Percentiles rank a stretch among this genome's conserved stretches.
These are phyloP conservation scores for Elanus axillaris DNA, from an alignment of 2,113 vertebrate genomes.

Conservation along the genomic window DNA sequence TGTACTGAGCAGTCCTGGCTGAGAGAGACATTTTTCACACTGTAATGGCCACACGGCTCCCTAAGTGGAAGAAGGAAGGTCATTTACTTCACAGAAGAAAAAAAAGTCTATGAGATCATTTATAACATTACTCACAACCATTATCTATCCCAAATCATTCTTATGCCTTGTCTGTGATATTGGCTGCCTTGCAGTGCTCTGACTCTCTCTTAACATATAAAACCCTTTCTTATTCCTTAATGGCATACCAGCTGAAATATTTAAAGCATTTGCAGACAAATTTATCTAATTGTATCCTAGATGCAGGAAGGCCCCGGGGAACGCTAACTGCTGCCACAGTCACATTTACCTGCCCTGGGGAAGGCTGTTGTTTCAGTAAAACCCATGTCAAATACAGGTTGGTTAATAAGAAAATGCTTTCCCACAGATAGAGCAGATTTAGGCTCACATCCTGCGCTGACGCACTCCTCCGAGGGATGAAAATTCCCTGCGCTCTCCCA, in stretches of 20 bases:
- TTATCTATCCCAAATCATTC: slow-evolving; percentile 64
- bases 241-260: slow-evolving; percentile 60
- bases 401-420: slow-evolving; percentile 41
- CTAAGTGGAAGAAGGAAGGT: slow-evolving; percentile 48
- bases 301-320: background rate
- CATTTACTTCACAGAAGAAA: slow-evolving; percentile 46
- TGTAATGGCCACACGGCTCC: slow-evolving; percentile 28
- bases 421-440: background rate
- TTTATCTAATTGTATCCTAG: slow-evolving; percentile 46
- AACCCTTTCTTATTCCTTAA: slow-evolving; percentile 54
- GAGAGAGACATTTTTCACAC: slow-evolving; percentile 47
- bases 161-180: slow-evolving; percentile 52
- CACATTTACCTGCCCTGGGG: slow-evolving; percentile 47
- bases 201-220: slow-evolving; percentile 47
- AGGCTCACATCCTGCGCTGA: background rate
- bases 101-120: slow-evolving; percentile 58
- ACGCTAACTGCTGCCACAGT: background rate
- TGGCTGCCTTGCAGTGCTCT: slow-evolving; percentile 48
- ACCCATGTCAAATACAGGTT: background rate
- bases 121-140: slow-evolving; percentile 64
- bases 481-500: background rate
- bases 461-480: background rate
- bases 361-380: slow-evolving; percentile 39
- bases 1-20: slow-evolving; percentile 6
- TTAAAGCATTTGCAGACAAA: slow-evolving; percentile 63